Conservation (phyloP, 2,113 vertebrate genomes). For the Phalacrocorax pelagicus region DNA sequence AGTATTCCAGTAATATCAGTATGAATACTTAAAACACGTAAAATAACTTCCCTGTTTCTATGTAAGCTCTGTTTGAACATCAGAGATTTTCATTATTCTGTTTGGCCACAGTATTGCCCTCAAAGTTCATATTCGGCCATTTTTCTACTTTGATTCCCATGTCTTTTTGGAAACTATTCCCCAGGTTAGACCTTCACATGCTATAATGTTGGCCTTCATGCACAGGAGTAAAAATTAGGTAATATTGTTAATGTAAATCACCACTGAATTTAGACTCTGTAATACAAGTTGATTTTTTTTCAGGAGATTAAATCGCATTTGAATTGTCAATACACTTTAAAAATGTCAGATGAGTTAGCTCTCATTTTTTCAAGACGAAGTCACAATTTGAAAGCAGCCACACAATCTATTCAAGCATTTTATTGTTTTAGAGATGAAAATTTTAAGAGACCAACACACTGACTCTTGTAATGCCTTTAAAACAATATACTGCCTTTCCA, state of each 20-base stretch:
- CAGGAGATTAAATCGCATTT: neutral
- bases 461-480: neutral
- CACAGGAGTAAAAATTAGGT: neutral
- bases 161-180: neutral
- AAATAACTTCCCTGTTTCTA: conserved; percentile 8
- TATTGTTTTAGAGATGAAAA: conserved; percentile 3
- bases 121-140: neutral
- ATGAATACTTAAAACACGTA: neutral
- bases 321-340: neutral
- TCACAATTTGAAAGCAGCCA: neutral
- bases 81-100: conserved; percentile 3
- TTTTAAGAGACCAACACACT: neutral
- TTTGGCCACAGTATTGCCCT: neutral
- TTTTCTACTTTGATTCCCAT: neutral
- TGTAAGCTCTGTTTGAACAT: neutral
- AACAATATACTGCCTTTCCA: neutral
- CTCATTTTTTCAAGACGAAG: neutral
- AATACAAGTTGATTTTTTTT: neutral
- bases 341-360: neutral
- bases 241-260: neutral
- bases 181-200: neutral
- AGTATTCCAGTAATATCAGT: neutral
- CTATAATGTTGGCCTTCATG: neutral
- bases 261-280: neutral
- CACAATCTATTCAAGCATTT: neutral